Evolutionary conservation across 2,797 vertebrate species (phyloP).

Genomic region (Xerus rutilus): DNA sequence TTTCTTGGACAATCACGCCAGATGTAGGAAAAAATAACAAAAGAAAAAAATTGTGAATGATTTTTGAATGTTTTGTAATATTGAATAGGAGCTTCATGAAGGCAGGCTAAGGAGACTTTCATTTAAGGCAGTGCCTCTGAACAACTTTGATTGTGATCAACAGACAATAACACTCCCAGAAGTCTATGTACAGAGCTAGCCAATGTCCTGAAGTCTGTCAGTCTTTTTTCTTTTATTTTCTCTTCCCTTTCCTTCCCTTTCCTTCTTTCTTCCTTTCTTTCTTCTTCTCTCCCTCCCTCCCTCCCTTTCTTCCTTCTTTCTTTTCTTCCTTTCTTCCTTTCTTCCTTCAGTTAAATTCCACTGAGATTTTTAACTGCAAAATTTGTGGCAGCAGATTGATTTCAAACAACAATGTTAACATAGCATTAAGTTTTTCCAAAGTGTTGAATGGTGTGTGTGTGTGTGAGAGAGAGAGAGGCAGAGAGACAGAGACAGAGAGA

Average conservation of each 20-base stretch:
- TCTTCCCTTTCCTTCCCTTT: neutral
- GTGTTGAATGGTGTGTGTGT: neutral
- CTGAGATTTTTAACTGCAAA: constrained; percentile 53
- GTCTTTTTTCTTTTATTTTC: neutral
- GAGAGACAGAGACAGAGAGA: neutral
- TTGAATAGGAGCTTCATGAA: constrained; percentile 27
- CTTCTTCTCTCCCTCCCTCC: too few species aligned
- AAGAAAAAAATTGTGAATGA: neutral
- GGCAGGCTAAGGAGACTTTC: neutral
- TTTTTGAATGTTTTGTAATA: neutral
- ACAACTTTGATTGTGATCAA: constrained; percentile 11
- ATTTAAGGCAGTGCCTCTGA: neutral
- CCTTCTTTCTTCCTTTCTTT: too few species aligned
- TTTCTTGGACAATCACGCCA: neutral
- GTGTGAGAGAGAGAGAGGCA: neutral
- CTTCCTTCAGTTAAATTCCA: neutral
- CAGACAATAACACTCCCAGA: neutral
- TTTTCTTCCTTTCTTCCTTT: neutral
- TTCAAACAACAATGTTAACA: constrained; percentile 39
- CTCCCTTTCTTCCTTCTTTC: neutral
- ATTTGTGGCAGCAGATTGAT: constrained; percentile 17
- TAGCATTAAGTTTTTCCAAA: constrained; percentile 25
- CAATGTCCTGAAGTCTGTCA: neutral
- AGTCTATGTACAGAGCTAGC: neutral
- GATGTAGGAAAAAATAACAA: constrained; percentile 1